phyloP scores from a whole-genome alignment of 2,113 vertebrate genomes.

The Narcine bancroftii region DNA sequence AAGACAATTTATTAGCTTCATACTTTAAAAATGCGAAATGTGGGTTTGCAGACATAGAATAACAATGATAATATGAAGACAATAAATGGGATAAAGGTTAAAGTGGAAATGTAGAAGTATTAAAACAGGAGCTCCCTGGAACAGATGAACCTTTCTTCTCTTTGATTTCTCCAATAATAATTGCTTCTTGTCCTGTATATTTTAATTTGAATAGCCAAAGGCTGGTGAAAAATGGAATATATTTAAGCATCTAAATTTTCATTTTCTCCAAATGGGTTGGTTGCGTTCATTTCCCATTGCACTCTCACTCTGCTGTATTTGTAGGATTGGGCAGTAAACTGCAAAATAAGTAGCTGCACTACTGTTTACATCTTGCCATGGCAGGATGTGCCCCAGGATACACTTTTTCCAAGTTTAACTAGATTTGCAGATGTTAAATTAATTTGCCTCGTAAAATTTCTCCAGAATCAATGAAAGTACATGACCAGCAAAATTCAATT shows the following conservation, averaged over 20 bases:
- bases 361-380: neutral
- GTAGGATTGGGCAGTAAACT: neutral
- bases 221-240: neutral
- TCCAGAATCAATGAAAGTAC: neutral
- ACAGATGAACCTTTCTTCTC: neutral
- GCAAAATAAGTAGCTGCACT: neutral
- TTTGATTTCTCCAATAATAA: neutral
- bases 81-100: neutral
- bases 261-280: neutral
- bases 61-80: neutral
- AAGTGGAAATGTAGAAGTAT: neutral
- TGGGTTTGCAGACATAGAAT: neutral
- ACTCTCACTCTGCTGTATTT: neutral
- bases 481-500: neutral
- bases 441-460: slow-evolving; percentile 7
- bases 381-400: neutral
- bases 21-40: neutral
- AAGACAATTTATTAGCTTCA: neutral
- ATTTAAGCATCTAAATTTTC: neutral
- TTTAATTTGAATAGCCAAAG: neutral
- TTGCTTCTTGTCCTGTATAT: neutral
- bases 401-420: neutral
- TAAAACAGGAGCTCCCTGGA: neutral
- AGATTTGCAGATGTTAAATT: neutral
- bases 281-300: neutral